Evolutionary conservation across 1,140 invertebrate species (phyloP).

Genomic region (Centruroides vittatus): DNA sequence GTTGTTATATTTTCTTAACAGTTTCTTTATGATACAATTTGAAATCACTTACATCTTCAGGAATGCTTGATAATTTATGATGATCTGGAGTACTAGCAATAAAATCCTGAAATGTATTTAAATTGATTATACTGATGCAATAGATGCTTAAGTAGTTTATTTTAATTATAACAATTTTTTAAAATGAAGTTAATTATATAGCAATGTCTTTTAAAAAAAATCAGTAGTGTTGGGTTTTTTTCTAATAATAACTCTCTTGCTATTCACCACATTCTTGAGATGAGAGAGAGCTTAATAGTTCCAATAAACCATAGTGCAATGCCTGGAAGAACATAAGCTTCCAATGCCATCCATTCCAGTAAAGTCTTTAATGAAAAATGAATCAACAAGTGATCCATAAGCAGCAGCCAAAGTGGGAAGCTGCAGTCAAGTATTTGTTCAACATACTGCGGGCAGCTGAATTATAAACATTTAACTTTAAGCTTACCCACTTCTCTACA

Average conservation of each 20-base stretch:
- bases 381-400: background rate
- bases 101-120: constrained; percentile 44
- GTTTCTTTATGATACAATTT: constrained; percentile 4
- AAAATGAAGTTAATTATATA: no score
- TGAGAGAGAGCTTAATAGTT: background rate
- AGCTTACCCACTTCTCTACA: background rate
- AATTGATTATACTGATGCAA: background rate
- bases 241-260: no score
- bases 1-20: background rate
- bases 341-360: background rate
- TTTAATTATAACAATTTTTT: background rate
- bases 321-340: no score
- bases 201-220: no score
- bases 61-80: constrained; percentile 74
- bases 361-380: background rate
- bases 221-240: no score
- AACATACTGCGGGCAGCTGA: no score
- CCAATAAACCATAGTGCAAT: background rate
- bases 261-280: background rate
- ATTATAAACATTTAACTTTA: background rate
- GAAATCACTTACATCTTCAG: constrained; percentile 74
- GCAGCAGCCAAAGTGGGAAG: no score
- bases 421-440: no score
- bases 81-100: constrained; percentile 59
- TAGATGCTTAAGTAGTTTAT: background rate